A percentile compares a stretch with the other conserved stretches of the same genome.
phyloP scores from a whole-genome alignment of 2,888 invertebrate species.

The Agrotis segetum region DNA sequence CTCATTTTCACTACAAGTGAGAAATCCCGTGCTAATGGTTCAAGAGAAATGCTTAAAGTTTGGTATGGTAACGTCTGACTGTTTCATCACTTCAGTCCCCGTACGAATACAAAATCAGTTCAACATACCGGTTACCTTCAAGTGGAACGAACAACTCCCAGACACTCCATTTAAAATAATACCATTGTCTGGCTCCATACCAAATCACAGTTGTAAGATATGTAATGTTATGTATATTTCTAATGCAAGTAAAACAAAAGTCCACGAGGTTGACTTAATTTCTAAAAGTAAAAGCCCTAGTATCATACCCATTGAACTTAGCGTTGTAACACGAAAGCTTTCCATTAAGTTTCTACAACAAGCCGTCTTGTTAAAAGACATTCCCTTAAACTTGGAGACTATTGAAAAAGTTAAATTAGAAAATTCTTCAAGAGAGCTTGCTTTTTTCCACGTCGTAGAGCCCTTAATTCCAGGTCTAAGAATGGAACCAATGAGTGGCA shows the following conservation, averaged over 20 bases:
- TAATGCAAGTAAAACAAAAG: slow-evolving; percentile 82
- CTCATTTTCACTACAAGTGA: slow-evolving; percentile 77
- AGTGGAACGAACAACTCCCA: slow-evolving; percentile 76
- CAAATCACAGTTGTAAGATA: slow-evolving; percentile 77
- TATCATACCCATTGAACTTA: slow-evolving; percentile 79
- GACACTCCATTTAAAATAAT: slow-evolving; percentile 84
- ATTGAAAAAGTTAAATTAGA: slow-evolving; percentile 86
- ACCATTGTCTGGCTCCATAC: slow-evolving; percentile 78
- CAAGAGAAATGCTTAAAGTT: slow-evolving; percentile 82
- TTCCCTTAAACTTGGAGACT: slow-evolving; percentile 83
- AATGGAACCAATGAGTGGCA: slow-evolving; percentile 89
- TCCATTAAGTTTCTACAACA: slow-evolving; percentile 84
- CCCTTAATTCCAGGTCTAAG: slow-evolving; percentile 85
- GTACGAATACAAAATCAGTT: slow-evolving; percentile 81
- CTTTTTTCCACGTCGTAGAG: slow-evolving; percentile 87
- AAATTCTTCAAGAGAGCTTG: slow-evolving; percentile 90
- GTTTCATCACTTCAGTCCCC: slow-evolving; percentile 82
- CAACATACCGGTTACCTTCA: slow-evolving; percentile 79
- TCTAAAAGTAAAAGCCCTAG: slow-evolving; percentile 68
- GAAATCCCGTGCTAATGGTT: slow-evolving; percentile 76
- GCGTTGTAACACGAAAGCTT: slow-evolving; percentile 81
- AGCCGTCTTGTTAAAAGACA: slow-evolving; percentile 81
- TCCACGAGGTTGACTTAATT: slow-evolving; percentile 80
- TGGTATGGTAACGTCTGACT: slow-evolving; percentile 86
- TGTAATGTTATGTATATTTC: slow-evolving; percentile 81